Percentiles rank a stretch among this genome's conserved stretches.
These are phyloP conservation scores for Engraulis encrasicolus DNA, from an alignment of 2,113 vertebrate genomes.

Conservation along the genomic window DNA sequence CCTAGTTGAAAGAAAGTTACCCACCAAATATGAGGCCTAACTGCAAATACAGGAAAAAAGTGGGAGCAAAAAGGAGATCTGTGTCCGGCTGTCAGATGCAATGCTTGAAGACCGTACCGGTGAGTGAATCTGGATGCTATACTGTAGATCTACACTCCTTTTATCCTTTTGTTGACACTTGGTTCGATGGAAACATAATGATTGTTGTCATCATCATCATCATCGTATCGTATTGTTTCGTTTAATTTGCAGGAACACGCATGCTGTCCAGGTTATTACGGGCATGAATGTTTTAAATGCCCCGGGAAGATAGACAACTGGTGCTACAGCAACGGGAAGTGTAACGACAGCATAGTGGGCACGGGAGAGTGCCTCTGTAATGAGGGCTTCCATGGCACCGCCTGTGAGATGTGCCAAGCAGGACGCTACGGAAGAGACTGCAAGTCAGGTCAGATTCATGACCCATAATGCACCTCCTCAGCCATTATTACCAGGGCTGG, in stretches of 20 bases:
- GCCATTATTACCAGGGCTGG: no score
- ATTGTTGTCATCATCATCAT: no score
- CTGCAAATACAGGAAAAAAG: slow-evolving; percentile 66
- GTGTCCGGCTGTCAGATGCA: slow-evolving; percentile 66
- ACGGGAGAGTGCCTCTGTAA: slow-evolving; percentile 89
- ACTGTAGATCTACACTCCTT: no score
- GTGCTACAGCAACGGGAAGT: slow-evolving; percentile 88
- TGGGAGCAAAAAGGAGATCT: slow-evolving; percentile 51
- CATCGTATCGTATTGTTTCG: no score
- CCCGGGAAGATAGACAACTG: slow-evolving; percentile 80
- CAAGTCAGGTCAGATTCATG: slow-evolving; percentile 71
- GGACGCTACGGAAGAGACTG: slow-evolving; percentile 88
- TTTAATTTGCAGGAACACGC: slow-evolving; percentile 74
- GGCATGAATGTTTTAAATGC: slow-evolving; percentile 88
- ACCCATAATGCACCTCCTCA: no score
- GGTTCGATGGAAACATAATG: no score
- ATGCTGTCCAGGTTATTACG: slow-evolving; percentile 90
- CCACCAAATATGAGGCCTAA: slow-evolving; percentile 69
- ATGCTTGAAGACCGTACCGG: slow-evolving; percentile 60
- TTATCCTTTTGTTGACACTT: no score
- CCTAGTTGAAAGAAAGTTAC: slow-evolving; percentile 63
- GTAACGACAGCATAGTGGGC: slow-evolving; percentile 83
- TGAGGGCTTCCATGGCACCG: no score
- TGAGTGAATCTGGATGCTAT: slow-evolving; percentile 47
- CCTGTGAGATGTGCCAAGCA: slow-evolving; percentile 93